phyloP scores from a whole-genome alignment of 2,113 vertebrate species.

The Platysternon megacephalum region DNA sequence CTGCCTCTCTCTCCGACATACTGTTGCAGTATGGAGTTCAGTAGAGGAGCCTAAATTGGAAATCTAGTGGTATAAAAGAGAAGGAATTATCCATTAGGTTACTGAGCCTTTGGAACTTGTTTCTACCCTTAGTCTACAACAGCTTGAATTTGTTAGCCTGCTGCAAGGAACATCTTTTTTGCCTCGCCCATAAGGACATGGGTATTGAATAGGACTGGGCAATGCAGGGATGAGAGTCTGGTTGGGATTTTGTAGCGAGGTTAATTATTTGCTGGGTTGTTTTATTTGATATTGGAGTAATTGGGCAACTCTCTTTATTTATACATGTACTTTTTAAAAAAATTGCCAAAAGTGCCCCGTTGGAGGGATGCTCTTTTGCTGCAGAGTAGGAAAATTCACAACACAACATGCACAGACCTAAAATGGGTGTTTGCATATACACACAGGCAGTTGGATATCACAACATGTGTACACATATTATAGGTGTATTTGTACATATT shows the following conservation, averaged over 20 bases:
- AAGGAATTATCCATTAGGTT: neutral
- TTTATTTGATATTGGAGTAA: neutral
- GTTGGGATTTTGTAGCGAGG: neutral
- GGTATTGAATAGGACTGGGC: neutral
- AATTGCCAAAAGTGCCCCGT: neutral
- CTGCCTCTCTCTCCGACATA: neutral
- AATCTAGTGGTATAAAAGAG: neutral
- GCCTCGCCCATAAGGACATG: too few species aligned
- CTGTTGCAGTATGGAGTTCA: neutral
- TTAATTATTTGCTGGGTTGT: neutral
- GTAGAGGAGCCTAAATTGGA: neutral
- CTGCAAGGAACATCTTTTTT: neutral
- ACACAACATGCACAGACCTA: neutral
- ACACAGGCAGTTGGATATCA: slow-evolving; percentile 14
- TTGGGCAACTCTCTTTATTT: neutral
- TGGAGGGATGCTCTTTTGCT: neutral
- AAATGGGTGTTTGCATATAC: slow-evolving; percentile 42
- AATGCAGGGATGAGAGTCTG: neutral
- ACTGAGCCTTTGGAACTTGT: neutral
- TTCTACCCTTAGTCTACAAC: neutral
- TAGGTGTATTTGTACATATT: slow-evolving; percentile 2
- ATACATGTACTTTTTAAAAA: neutral
- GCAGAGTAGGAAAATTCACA: neutral
- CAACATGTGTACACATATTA: neutral
- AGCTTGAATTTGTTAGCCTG: neutral